Evolutionary conservation across 2,797 vertebrate species (phyloP), one percentile per base, ranked within the genome.

Genomic region (Sebastes baramenuke): DNA sequence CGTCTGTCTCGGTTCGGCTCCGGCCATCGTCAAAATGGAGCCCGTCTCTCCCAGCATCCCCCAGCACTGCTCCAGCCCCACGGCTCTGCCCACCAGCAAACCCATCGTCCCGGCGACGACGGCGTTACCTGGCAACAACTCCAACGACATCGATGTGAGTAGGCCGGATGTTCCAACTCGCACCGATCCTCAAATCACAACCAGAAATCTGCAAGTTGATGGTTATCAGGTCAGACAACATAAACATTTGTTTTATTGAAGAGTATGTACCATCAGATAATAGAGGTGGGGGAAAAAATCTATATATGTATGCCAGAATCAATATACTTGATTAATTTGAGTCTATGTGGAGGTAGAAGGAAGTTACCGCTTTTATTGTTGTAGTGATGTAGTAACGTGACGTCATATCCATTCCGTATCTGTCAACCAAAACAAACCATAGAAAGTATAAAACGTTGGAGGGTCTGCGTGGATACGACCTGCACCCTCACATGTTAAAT

Each of bases 41-140:
- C 95, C 96, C 0, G 89, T 94, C 2, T 95, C 95, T 80, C 92
- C 95, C 85, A 89, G 87, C 87, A 87, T 95, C 68, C 77, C 93
- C 18, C 94, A 90, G 87, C 89, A 92, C 90, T 92, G 94, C 89
- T 6, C 80, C 83, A 70, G 90, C 88, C 29, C 82, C 3, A 3
- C 94, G 0, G 79, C 95, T 16, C 86, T 86, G 22, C 82, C 89
- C 46, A 1, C 84, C 77, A 92, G 95, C 92, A 97, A 98, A 72
- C 96, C 96, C 86, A 97, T 98, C 16, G 93, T 98, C 75, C 97
- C 97, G 0, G 96, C 97, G 0, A 94, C 96, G 22, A 20, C 85
- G 0, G 14, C 92, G 14, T 78, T 94, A 25, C 94, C 95, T 0
- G 84, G 95, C 83, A 95, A 89, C 88, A 89, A 67, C 88, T 91